Percentiles rank a stretch among this genome's conserved stretches.
These are phyloP conservation scores for Protobothrops flavoviridis DNA, from an alignment of 2,113 vertebrate species.

Conservation along the genomic window DNA sequence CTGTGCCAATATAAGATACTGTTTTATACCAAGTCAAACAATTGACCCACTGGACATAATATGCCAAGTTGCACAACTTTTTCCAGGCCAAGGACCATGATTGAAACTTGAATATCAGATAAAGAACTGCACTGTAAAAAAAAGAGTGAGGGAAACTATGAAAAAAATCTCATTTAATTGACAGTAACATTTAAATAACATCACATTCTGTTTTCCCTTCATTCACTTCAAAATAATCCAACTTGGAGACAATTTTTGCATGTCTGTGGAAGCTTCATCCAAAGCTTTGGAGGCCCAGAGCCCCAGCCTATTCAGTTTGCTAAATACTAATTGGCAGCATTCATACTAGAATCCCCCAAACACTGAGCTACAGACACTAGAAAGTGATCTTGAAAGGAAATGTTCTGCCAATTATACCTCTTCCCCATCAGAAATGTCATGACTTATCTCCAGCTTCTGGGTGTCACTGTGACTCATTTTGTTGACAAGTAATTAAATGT, in stretches of 20 bases:
- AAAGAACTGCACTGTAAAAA: not conserved
- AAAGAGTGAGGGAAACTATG: not conserved
- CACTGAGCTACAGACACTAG: not conserved
- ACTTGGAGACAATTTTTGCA: not conserved
- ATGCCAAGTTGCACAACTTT: not conserved
- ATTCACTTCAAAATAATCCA: not conserved
- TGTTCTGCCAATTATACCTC: not conserved
- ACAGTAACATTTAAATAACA: not conserved
- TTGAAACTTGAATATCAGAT: not conserved
- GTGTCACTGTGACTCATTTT: not conserved
- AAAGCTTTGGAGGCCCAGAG: not conserved
- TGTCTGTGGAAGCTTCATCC: not conserved
- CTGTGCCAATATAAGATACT: not conserved
- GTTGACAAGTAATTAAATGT: not conserved
- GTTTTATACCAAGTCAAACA: not conserved
- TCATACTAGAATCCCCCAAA: not conserved
- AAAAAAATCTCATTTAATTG: not conserved
- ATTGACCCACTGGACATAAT: not conserved
- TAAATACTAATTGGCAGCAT: not conserved
- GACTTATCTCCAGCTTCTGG: not conserved
- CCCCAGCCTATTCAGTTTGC: not conserved
- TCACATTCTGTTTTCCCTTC: not conserved
- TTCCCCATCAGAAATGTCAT: not conserved
- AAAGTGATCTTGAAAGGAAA: not conserved
- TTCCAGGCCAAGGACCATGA: not conserved